Base-by-base conservation (phyloP, 1,140 invertebrate species). In the Drosophila bifasciata region DNA sequence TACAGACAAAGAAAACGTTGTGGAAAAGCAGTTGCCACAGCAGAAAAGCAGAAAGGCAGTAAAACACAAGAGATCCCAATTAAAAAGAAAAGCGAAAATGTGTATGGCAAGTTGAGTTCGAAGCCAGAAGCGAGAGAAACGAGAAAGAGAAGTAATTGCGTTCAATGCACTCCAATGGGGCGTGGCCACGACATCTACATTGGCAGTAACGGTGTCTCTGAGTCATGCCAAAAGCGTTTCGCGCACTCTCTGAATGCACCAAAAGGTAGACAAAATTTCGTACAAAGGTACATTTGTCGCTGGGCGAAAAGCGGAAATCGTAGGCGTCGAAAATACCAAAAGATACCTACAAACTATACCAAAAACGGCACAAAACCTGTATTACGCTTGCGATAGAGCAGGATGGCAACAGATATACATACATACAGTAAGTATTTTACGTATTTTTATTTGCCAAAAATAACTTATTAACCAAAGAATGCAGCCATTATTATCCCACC, bases 71-170 rank as follows among this genome's bases (percentile, higher is more conserved):
- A 86, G 77, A 85, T 61, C 51, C 57, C 79, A 84, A 80, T 80
- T 85, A 69, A 80, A 86, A 80, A 46, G 64, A 84, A 84, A 84
- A 76, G 67, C 73, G 79, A 81, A 81, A 80, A 80, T 76, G 58
- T 70, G 55, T 59, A 53, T 66, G 71, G 66, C 76, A 80, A 79
- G 66, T 57, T 63, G 61, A 73, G 77, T 58, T 23, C 48, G 56
- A 39, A 41, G 36, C 39, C 40, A 70, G 19, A 4, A 21, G 19
- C 19, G 23, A 46, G 51, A 79, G 45, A 60, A 60, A 41, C 21
- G 39, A 11, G 13, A 55, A 43, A 56, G 60, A 51, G 19, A 73
- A 70, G 52, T 56, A 69, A 86, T 81, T 77, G 83, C 81, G 81
- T 85, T 88, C 83, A 85, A 81, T 85, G 81, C 81, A 81, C 81